phyloP scores from a whole-genome alignment of 2,113 vertebrate species.

The Passer domesticus region DNA sequence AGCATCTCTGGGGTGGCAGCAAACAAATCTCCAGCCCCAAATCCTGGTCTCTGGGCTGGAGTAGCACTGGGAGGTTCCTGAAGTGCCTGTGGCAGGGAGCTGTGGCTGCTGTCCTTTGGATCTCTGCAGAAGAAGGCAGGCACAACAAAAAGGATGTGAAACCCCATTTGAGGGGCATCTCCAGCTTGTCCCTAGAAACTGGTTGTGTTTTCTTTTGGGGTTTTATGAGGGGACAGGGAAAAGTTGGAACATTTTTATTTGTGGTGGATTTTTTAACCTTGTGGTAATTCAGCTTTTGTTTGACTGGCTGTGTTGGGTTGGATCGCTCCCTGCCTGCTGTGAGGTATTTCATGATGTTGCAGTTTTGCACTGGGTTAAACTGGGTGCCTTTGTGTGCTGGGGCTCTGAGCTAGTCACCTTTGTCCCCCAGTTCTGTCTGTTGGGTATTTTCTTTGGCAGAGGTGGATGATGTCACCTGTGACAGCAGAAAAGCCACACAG shows the following conservation, averaged over 20 bases:
- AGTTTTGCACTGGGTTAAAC: background rate
- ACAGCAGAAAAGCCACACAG: background rate
- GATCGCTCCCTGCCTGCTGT: background rate
- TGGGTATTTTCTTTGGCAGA: background rate
- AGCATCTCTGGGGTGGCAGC: background rate
- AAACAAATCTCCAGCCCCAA: background rate
- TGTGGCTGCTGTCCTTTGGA: background rate
- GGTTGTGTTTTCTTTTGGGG: background rate
- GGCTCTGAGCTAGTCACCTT: background rate
- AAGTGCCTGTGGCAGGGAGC: background rate
- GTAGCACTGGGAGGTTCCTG: background rate
- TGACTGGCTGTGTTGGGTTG: background rate
- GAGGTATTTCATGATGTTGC: background rate
- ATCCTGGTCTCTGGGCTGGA: background rate
- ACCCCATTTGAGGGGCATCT: background rate
- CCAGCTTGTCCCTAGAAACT: background rate
- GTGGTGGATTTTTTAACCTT: background rate
- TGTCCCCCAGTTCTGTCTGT: background rate
- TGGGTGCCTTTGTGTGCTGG: accelerated
- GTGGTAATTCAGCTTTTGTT: background rate
- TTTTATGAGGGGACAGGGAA: no score
- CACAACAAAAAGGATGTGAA: background rate
- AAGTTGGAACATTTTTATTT: background rate
- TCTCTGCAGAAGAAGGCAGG: background rate
- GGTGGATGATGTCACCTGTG: background rate